Evolutionary conservation across 2,797 vertebrate species (phyloP), one percentile per base, ranked within the genome.

Genomic region (Limosa lapponica): DNA sequence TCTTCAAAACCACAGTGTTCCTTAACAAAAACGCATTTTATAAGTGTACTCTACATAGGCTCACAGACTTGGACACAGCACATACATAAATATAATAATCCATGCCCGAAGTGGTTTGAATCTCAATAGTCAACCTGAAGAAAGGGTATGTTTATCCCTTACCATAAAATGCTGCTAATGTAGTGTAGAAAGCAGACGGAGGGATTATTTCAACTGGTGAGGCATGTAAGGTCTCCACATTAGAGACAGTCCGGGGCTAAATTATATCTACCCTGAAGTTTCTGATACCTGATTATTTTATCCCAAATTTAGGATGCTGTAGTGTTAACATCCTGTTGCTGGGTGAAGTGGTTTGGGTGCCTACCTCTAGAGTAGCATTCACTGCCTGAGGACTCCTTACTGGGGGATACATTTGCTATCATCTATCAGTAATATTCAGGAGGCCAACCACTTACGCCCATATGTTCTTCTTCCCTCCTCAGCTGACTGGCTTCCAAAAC

Each of bases 301-400:
- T 3, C 18, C 5, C 28, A 51, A 3, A 8, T 73, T 73, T 80
- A 39, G 36, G 41, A 30, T 61, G 34, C 16, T 6, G 8, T 14
- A 14, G 13, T 28, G 41, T 20, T 82, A 87, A 30, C 25, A 55
- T 11, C 51, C 59, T 43, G 10, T 32, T 16, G 28, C 41, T 34
- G 36, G 19, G 25, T 70, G 57, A 83, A 44, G 30, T 57, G 17
- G 13, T 64, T 90, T 75, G 12, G 16, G 23, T 43, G 15, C 8
- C 9, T 39, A 5, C 19, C 13, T 80, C 43, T 37, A 81, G 48
- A 39, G 13, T 16, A 39, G 30, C 13, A 44, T 61, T 78, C 30
- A 7, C 3, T 0, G 1, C 30, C 44, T 59, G 32, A 79, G 44
- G 49, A 20, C 20, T 78, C 37, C 6, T 1, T 11, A 6, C 39